These are phyloP conservation scores for Pelobates fuscus DNA, from an alignment of 2,113 vertebrate species.

Conservation along the genomic window DNA sequence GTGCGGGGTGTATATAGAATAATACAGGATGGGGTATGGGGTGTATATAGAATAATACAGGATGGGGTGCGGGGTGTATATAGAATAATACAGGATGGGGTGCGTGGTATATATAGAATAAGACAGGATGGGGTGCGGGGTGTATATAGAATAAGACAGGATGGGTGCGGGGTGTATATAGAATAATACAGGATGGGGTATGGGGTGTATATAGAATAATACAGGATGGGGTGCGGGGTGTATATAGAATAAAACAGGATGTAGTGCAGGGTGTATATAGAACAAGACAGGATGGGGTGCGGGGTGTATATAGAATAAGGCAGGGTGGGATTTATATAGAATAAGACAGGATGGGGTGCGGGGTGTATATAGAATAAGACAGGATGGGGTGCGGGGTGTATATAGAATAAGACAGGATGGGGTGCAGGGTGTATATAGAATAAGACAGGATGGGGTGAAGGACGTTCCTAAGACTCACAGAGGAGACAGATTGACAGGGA, in stretches of 20 bases:
- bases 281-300: neutral
- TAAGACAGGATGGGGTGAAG: neutral
- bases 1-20: no score
- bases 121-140: no score
- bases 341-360: neutral
- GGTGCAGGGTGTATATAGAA: neutral
- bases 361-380: no score
- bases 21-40: no score
- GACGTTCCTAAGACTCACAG: constrained; percentile 20
- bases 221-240: no score
- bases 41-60: no score
- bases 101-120: neutral
- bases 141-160: no score
- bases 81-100: neutral
- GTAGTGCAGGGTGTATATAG: neutral
- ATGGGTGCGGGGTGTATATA: neutral
- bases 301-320: no score
- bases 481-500: constrained; percentile 32
- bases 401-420: neutral
- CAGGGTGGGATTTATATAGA: neutral
- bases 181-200: neutral
- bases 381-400: no score
- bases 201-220: no score
- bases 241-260: neutral
- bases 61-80: neutral